Evolutionary conservation across 2,888 invertebrate species (phyloP).

Genomic region (Syritta pipiens): DNA sequence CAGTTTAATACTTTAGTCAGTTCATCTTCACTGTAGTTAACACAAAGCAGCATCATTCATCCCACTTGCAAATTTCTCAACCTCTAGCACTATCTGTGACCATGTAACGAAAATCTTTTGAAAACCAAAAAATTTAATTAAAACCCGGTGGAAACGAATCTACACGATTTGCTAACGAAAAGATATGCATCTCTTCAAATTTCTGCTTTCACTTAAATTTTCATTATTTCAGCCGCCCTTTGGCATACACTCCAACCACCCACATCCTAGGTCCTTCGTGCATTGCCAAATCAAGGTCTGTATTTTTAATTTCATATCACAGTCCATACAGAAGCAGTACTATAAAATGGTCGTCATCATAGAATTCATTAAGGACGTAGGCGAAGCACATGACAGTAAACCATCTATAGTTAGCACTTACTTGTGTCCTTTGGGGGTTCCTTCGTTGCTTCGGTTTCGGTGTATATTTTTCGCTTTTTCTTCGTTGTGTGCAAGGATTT

Average conservation of each 20-base stretch:
- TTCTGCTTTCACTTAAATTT: background rate
- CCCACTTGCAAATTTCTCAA: too few species aligned
- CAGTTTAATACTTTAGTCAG: too few species aligned
- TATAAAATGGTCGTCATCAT: constrained; percentile 14
- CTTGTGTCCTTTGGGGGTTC: constrained; percentile 35
- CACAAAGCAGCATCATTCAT: too few species aligned
- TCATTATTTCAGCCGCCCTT: constrained; percentile 1
- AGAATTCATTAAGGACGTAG: constrained; percentile 35
- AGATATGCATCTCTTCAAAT: background rate
- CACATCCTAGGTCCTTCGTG: background rate
- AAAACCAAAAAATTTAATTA: constrained; percentile 5
- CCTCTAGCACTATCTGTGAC: too few species aligned
- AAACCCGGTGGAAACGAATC: background rate
- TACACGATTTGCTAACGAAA: background rate
- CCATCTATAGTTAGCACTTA: constrained; percentile 41
- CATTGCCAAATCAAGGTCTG: constrained; percentile 42
- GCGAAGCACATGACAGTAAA: constrained; percentile 36
- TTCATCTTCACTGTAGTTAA: too few species aligned
- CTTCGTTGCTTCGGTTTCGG: background rate
- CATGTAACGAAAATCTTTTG: too few species aligned
- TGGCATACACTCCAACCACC: background rate
- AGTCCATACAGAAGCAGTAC: constrained; percentile 11
- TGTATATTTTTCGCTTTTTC: background rate
- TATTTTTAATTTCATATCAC: constrained; percentile 30
- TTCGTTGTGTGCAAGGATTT: constrained; percentile 17